phyloP scores from a whole-genome alignment of 64 coral and sea anemone genomes.

The Stichodactyla mertensii region DNA sequence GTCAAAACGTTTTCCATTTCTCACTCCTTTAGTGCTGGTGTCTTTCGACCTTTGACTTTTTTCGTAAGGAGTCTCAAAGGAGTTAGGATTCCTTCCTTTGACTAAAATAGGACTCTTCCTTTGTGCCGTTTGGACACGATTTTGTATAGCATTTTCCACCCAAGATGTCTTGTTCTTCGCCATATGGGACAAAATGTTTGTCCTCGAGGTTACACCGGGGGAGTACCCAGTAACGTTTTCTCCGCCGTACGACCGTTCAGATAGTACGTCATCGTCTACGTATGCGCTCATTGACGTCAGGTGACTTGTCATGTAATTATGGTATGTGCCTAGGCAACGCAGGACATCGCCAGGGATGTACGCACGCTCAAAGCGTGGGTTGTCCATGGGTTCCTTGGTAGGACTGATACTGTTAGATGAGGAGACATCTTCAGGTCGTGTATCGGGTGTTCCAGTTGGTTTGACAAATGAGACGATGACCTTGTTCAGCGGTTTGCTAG shows the following conservation, averaged over 20 bases:
- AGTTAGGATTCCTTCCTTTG: conserved; percentile 31
- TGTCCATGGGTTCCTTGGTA: conserved; percentile 20
- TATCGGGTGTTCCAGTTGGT: background rate
- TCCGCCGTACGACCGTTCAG: conserved; percentile 23
- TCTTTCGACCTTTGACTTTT: conserved; percentile 33
- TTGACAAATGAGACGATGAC: conserved; percentile 22
- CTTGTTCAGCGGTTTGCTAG: conserved; percentile 11
- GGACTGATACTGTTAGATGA: conserved; percentile 1
- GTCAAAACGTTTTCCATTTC: conserved; percentile 76
- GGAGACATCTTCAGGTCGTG: conserved; percentile 5
- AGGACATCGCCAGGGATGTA: conserved; percentile 23
- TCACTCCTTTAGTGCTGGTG: conserved; percentile 50
- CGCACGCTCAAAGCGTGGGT: conserved; percentile 38
- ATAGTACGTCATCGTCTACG: conserved; percentile 29
- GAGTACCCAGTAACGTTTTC: conserved; percentile 10
- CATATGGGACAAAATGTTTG: conserved; percentile 90
- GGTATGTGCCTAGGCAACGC: conserved; percentile 13
- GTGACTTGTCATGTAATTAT: conserved; percentile 25
- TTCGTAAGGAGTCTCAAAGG: conserved; percentile 43
- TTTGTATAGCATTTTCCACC: conserved; percentile 56
- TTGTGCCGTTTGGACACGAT: conserved; percentile 17
- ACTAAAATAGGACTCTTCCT: conserved; percentile 47
- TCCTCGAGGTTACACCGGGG: conserved; percentile 27
- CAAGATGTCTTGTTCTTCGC: conserved; percentile 74
- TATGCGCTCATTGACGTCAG: conserved; percentile 4